phyloP scores from a whole-genome alignment of 2,797 vertebrate genomes.

The Morus bassanus region DNA sequence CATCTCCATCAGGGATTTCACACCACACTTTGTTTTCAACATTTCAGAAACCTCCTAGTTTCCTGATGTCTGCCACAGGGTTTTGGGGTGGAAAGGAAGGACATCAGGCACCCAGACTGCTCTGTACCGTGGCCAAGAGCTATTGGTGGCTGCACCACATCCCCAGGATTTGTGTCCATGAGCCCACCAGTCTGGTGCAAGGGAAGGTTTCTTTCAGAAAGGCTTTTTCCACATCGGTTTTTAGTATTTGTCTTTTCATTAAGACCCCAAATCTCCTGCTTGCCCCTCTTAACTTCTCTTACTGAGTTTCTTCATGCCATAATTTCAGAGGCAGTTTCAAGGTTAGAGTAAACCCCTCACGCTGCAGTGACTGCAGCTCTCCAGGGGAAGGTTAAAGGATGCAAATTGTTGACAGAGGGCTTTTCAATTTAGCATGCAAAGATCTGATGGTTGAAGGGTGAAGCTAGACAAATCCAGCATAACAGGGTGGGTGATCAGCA shows the following conservation, averaged over 20 bases:
- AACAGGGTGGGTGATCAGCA: not conserved
- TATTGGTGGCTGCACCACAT: rapidly evolving
- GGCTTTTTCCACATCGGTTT: not conserved
- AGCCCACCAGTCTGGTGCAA: not conserved
- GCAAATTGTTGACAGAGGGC: constrained; percentile 60
- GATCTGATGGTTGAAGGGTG: constrained; percentile 43
- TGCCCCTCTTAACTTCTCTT: not conserved
- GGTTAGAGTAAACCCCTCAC: constrained; percentile 12
- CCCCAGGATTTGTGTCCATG: rapidly evolving
- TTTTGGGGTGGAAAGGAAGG: not conserved
- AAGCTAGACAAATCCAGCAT: constrained; percentile 30
- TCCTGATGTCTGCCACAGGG: not conserved
- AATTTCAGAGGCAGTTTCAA: constrained; percentile 35
- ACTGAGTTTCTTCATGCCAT: not conserved
- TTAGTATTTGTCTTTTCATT: not conserved
- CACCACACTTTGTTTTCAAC: not conserved
- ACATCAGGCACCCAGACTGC: not conserved
- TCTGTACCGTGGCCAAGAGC: not conserved
- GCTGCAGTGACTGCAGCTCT: constrained; percentile 39
- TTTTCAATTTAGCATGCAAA: constrained; percentile 51
- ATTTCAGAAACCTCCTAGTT: not conserved
- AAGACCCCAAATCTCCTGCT: not conserved
- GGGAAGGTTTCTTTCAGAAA: not conserved
- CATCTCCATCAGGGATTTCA: not conserved
- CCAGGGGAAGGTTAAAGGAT: constrained; percentile 52